Evolutionary conservation across 2,888 invertebrate genomes (phyloP).

Genomic region (Molorchus minor): DNA sequence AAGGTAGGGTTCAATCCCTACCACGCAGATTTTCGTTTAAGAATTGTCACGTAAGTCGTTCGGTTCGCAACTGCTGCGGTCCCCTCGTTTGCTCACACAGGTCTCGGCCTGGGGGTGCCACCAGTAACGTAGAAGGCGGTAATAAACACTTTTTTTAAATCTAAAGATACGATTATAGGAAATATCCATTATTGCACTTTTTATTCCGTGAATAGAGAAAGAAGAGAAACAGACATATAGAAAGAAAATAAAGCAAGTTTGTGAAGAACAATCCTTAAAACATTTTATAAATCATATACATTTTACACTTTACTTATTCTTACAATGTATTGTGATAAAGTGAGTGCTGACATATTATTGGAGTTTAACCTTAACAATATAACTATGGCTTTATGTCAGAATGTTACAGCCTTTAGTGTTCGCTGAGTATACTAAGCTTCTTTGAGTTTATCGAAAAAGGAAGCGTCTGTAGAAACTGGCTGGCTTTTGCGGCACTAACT

Average conservation of each 20-base stretch:
- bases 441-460: conserved; percentile 62
- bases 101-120: too few species aligned
- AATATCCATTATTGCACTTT: too few species aligned
- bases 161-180: too few species aligned
- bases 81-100: too few species aligned
- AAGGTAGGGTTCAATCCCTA: too few species aligned
- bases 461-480: conserved; percentile 66
- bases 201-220: too few species aligned
- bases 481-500: conserved; percentile 72
- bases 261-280: conserved; percentile 67
- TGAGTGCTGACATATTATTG: conserved; percentile 51
- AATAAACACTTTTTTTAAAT: too few species aligned
- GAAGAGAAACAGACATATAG: conserved; percentile 66
- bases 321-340: conserved; percentile 70
- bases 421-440: conserved; percentile 71
- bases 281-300: conserved; percentile 70
- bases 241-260: conserved; percentile 68
- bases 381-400: conserved; percentile 59
- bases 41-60: too few species aligned
- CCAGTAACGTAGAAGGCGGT: too few species aligned
- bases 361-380: not conserved
- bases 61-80: too few species aligned
- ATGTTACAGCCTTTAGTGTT: conserved; percentile 70
- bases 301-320: conserved; percentile 66
- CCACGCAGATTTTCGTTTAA: too few species aligned